A percentile compares a stretch with the other conserved stretches of the same genome.
These are phyloP conservation scores for Solenopsis invicta DNA, from an alignment of 1,140 invertebrate genomes.

Conservation along the genomic window DNA sequence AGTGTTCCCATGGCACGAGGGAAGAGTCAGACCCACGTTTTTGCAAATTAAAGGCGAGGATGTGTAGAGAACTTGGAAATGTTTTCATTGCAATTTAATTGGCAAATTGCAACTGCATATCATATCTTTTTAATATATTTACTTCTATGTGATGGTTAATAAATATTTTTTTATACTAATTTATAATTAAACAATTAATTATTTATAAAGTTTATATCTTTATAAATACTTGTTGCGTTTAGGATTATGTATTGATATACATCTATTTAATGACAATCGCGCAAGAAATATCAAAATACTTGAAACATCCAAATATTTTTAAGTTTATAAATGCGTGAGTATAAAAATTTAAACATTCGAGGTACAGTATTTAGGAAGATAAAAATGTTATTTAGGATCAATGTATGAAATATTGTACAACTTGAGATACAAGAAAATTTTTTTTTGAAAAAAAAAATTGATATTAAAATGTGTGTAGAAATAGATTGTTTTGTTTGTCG, in stretches of 20 bases:
- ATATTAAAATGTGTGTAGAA: slow-evolving; percentile 10
- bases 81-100: neutral
- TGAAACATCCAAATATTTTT: neutral
- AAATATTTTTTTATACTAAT: neutral
- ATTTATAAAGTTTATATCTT: neutral
- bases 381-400: neutral
- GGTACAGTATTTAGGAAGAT: neutral
- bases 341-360: neutral
- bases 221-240: neutral
- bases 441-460: neutral
- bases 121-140: neutral
- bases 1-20: slow-evolving; percentile 17
- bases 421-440: neutral
- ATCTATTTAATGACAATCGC: neutral
- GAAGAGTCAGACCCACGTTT: slow-evolving; percentile 17
- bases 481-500: neutral
- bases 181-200: neutral
- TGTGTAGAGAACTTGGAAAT: neutral
- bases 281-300: neutral
- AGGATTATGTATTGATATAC: neutral
- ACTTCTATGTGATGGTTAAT: neutral
- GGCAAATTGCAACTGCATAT: neutral
- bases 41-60: slow-evolving; percentile 39
- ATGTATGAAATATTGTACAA: neutral
- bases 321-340: neutral